phyloP scores from a whole-genome alignment of 2,888 invertebrate genomes.

The Prosopocoilus inquinatus region DNA sequence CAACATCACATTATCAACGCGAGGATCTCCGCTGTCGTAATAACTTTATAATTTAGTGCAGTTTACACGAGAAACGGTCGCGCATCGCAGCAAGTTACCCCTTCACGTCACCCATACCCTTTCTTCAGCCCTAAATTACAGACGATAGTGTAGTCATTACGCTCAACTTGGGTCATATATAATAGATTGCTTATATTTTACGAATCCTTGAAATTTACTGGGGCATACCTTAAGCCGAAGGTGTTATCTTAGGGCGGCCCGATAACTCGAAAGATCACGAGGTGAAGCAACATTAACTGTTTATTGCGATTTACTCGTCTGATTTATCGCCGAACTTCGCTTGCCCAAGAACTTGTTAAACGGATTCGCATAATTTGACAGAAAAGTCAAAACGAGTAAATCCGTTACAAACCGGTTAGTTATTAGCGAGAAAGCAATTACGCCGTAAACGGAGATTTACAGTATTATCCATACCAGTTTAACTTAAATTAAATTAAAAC shows the following conservation, averaged over 20 bases:
- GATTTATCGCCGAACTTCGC: conserved; percentile 20
- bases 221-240: conserved; percentile 36
- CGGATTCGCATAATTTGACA: conserved; percentile 4
- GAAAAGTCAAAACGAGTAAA: not conserved
- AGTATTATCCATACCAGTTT: too few relatives aligned
- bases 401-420: not conserved
- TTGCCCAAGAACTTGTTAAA: conserved; percentile 4
- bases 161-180: conserved; percentile 42
- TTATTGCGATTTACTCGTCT: conserved; percentile 34
- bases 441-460: too few relatives aligned
- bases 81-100: conserved; percentile 35
- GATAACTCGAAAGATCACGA: conserved; percentile 48
- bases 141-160: conserved; percentile 42
- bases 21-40: conserved; percentile 54
- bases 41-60: conserved; percentile 56
- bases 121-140: conserved; percentile 41
- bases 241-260: conserved; percentile 44
- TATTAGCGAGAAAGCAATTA: not conserved
- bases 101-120: conserved; percentile 25
- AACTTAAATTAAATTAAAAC: too few relatives aligned
- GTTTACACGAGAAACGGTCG: conserved; percentile 43
- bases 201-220: conserved; percentile 36
- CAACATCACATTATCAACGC: conserved; percentile 54
- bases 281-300: conserved; percentile 54
- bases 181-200: conserved; percentile 49